Evolutionary conservation across 2,888 invertebrate species (phyloP).

Genomic region (Drosophila rellima): DNA sequence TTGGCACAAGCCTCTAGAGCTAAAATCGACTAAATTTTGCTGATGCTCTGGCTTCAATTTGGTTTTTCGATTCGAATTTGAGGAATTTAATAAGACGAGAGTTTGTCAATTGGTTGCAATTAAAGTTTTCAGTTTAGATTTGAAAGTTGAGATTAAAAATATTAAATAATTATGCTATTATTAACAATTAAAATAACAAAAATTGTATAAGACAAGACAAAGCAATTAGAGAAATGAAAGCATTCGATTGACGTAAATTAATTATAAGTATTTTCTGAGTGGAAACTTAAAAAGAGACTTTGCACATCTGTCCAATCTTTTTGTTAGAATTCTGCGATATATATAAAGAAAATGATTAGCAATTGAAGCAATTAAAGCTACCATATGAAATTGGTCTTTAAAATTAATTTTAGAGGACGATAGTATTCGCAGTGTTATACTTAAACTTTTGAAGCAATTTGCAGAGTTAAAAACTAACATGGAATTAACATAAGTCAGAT

Average conservation of each 20-base stretch:
- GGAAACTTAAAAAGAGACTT: not conserved
- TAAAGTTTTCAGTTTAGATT: not conserved
- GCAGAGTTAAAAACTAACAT: no score
- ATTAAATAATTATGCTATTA: no score
- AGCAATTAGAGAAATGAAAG: not conserved
- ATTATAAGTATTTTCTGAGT: not conserved
- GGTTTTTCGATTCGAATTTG: not conserved
- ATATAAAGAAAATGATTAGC: not conserved
- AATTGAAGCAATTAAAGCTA: no score
- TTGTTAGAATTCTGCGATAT: not conserved
- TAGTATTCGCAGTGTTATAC: not conserved
- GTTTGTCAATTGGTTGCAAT: not conserved
- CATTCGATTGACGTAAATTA: not conserved
- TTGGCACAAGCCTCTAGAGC: conserved; percentile 18
- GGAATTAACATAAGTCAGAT: no score
- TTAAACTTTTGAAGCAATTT: no score
- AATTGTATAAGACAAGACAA: not conserved
- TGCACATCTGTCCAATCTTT: no score
- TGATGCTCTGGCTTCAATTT: not conserved
- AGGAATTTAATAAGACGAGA: not conserved
- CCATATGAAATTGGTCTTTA: not conserved
- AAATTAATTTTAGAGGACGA: not conserved
- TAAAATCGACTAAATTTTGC: not conserved
- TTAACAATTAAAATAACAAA: no score
- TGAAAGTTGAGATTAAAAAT: not conserved